Conservation (phyloP, 2,113 vertebrate species). For the Perca flavescens region DNA sequence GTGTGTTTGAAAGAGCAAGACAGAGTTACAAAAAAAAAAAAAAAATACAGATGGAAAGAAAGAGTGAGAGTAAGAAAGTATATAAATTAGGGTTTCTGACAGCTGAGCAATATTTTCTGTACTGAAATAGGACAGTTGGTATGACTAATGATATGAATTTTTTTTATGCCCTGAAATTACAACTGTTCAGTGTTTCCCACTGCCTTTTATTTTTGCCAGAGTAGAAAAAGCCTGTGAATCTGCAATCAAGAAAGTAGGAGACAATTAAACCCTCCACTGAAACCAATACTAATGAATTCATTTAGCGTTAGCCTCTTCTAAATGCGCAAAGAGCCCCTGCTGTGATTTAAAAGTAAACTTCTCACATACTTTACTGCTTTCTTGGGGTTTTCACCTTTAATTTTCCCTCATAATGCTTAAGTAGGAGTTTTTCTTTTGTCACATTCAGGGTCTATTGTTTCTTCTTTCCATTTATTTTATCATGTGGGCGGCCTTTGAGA, state of each 20-base stretch:
- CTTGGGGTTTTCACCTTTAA: slow-evolving; percentile 2
- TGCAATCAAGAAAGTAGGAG: slow-evolving; percentile 1
- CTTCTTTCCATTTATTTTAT: slow-evolving; percentile 34
- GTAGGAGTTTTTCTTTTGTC: slow-evolving; percentile 6
- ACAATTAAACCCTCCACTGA: slow-evolving; percentile 34
- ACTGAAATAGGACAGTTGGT: neutral
- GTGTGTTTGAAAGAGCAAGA: slow-evolving; percentile 27
- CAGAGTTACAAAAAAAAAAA: neutral
- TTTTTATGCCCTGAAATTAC: slow-evolving; percentile 28
- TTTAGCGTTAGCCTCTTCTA: slow-evolving; percentile 2
- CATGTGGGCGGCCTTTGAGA: slow-evolving; percentile 24
- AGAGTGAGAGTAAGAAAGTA: neutral
- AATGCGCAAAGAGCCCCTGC: neutral
- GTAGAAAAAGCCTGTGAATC: slow-evolving; percentile 23
- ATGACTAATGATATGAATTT: slow-evolving; percentile 26
- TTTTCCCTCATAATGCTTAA: neutral
- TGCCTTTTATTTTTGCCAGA: slow-evolving; percentile 22
- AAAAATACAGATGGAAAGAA: neutral
- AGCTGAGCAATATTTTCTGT: slow-evolving; percentile 25
- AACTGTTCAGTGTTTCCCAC: slow-evolving; percentile 18
- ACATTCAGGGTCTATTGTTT: neutral
- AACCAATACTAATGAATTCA: slow-evolving; percentile 15
- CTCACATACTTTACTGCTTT: neutral
- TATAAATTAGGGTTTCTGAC: slow-evolving; percentile 26
- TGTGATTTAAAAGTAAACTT: slow-evolving; percentile 23